Evolutionary conservation across 2,888 invertebrate species (phyloP).

Genomic region (Eilema caniola): DNA sequence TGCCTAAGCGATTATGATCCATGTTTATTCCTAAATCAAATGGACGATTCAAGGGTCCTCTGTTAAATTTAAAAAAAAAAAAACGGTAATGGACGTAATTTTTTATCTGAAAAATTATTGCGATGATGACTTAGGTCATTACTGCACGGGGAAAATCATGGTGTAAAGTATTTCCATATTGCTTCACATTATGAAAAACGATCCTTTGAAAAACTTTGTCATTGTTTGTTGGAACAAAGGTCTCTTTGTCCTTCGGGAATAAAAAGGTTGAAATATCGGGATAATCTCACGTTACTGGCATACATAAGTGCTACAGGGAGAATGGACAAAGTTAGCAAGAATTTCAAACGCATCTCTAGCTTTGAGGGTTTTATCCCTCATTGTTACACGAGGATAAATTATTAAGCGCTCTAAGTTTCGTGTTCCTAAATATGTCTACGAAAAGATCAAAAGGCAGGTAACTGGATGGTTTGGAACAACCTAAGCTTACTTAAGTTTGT

Average conservation of each 20-base stretch:
- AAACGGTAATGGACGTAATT: no score
- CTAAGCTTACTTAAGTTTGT: background rate
- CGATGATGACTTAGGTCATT: background rate
- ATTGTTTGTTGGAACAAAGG: conserved; percentile 21
- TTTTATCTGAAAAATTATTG: background rate
- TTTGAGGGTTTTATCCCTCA: conserved; percentile 12
- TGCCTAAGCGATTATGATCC: background rate
- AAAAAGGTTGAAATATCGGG: conserved; percentile 22
- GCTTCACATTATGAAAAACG: background rate
- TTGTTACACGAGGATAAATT: conserved; percentile 16
- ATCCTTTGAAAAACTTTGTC: conserved; percentile 5
- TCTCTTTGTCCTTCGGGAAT: conserved; percentile 22
- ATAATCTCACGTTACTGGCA: conserved; percentile 25
- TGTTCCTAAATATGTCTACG: background rate
- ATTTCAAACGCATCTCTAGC: conserved; percentile 16
- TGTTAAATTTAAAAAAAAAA: no score
- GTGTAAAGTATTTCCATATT: conserved; percentile 12
- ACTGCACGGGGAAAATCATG: background rate
- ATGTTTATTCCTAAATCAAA: background rate
- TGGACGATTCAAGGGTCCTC: background rate
- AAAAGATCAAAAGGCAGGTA: conserved; percentile 11
- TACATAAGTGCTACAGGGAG: conserved; percentile 22
- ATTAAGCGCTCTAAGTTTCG: conserved; percentile 6
- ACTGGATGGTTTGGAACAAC: background rate
- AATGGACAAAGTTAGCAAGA: conserved; percentile 20